Conservation (phyloP, 2,113 vertebrate species). For the Cettia cetti region DNA sequence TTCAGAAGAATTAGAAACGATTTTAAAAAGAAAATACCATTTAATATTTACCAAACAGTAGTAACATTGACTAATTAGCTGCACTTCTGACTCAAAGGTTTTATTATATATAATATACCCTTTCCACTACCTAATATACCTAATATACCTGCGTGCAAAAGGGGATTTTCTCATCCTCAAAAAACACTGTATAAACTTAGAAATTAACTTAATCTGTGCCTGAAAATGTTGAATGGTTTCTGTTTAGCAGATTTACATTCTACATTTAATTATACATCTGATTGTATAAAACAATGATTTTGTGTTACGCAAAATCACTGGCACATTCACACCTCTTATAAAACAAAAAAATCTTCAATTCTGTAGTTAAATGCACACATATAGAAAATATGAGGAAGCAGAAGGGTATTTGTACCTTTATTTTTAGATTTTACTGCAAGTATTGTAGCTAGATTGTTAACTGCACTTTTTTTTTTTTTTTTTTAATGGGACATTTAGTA, state of each 20-base stretch:
- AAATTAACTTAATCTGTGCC: not conserved
- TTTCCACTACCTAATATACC: too few species aligned
- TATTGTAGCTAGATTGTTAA: not conserved
- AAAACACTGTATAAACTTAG: not conserved
- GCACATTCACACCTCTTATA: not conserved
- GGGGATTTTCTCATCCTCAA: rapidly evolving
- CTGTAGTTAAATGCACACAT: not conserved
- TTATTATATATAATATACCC: not conserved
- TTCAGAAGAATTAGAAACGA: not conserved
- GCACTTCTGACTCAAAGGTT: not conserved
- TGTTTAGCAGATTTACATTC: not conserved
- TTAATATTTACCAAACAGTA: not conserved
- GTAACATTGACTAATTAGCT: not conserved
- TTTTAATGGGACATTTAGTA: not conserved
- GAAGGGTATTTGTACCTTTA: not conserved
- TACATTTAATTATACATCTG: not conserved
- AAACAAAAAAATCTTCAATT: not conserved
- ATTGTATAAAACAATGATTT: not conserved
- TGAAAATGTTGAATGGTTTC: not conserved
- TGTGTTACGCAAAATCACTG: not conserved
- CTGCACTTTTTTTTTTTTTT: not conserved
- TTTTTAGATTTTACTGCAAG: not conserved
- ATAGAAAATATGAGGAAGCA: not conserved
- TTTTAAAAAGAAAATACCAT: not conserved
- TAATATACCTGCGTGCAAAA: too few species aligned